Evolutionary conservation across 35 echinoderm and acorn worm genomes (phyloP).

Genomic region (Amphiura filiformis): DNA sequence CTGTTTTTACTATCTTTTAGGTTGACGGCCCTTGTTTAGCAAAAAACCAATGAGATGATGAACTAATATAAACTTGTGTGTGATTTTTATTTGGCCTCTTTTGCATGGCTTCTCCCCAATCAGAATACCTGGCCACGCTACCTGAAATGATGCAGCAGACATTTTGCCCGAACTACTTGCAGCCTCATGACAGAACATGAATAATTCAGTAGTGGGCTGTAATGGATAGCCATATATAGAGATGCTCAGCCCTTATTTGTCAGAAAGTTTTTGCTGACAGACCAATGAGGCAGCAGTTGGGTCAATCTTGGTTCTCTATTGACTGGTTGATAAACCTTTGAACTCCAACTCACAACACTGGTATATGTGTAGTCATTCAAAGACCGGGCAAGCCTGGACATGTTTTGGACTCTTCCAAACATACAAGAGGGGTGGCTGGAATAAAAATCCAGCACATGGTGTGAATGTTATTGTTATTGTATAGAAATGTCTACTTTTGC

Average conservation of each 20-base stretch:
- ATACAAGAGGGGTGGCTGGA: background rate
- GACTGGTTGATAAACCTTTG: background rate
- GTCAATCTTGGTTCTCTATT: background rate
- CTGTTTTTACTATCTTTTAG: background rate
- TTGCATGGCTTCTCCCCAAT: background rate
- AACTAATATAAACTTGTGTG: background rate
- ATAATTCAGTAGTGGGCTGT: background rate
- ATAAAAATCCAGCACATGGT: background rate
- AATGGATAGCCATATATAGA: slow-evolving; percentile 6
- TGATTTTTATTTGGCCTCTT: background rate
- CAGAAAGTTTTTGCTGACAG: background rate
- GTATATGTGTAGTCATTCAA: background rate
- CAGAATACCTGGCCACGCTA: background rate
- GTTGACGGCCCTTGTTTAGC: background rate
- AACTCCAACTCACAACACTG: background rate
- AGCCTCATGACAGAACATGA: background rate
- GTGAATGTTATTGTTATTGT: background rate
- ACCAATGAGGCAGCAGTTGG: background rate
- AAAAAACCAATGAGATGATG: background rate
- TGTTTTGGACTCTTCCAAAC: background rate
- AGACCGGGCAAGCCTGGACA: background rate
- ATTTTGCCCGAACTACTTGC: slow-evolving; percentile 1
- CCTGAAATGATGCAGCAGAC: background rate
- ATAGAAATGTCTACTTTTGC: background rate
- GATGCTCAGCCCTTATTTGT: background rate